A percentile compares a stretch with the other conserved stretches of the same genome.
These are phyloP conservation scores for Thunnus albacares DNA, from an alignment of 2,797 vertebrate genomes.

Conservation along the genomic window DNA sequence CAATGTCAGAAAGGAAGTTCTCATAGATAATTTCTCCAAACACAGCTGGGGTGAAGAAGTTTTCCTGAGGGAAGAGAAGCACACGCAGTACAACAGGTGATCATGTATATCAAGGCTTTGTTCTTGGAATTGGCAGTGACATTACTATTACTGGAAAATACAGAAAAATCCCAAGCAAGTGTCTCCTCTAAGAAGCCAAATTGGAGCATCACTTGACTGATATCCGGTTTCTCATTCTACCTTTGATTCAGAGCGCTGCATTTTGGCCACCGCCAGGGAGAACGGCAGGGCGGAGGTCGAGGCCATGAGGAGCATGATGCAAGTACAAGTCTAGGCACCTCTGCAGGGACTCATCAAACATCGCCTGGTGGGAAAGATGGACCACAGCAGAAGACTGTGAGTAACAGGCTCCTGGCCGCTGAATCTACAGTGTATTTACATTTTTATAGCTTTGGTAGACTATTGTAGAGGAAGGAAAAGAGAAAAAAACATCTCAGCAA, in stretches of 20 bases:
- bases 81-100: not conserved
- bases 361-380: slow-evolving; percentile 83
- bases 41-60: slow-evolving; percentile 92
- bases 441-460: too few relatives aligned
- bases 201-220: not conserved
- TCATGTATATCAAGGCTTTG: not conserved
- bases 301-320: slow-evolving; percentile 87
- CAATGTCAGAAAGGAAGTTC: slow-evolving; percentile 97
- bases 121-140: too few relatives aligned
- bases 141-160: not conserved
- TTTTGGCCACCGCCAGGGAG: slow-evolving; percentile 83
- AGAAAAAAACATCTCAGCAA: not conserved
- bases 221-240: slow-evolving; percentile 70
- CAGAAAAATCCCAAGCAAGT: too few relatives aligned
- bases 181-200: too few relatives aligned
- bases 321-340: slow-evolving; percentile 95
- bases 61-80: slow-evolving; percentile 84
- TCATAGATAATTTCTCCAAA: slow-evolving; percentile 98
- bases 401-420: not conserved
- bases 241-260: slow-evolving; percentile 93
- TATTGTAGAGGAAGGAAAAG: too few relatives aligned
- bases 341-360: slow-evolving; percentile 96
- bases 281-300: slow-evolving; percentile 83
- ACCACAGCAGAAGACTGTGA: not conserved
- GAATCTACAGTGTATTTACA: too few relatives aligned